phyloP scores from a whole-genome alignment of 2,888 invertebrate species.

The Lapara coniferarum region DNA sequence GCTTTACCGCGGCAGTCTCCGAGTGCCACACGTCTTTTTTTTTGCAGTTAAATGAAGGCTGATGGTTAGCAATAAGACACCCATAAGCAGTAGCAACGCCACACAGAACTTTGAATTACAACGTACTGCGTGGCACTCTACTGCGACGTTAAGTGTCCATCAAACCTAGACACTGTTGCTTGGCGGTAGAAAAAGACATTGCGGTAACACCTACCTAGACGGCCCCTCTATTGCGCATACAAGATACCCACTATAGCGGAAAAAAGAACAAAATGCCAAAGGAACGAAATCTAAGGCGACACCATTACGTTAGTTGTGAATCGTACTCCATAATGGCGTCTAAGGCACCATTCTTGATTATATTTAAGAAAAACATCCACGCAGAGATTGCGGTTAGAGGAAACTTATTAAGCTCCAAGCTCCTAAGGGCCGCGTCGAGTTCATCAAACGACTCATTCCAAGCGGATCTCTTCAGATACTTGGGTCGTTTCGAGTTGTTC shows the following conservation, averaged over 20 bases:
- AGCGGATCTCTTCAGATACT: constrained; percentile 43
- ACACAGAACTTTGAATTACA: too few species aligned
- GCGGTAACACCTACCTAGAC: too few species aligned
- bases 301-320: constrained; percentile 32
- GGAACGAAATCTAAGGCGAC: neutral
- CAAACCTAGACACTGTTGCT: too few species aligned
- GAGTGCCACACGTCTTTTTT: too few species aligned
- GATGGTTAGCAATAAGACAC: too few species aligned
- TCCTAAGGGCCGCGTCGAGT: constrained; percentile 39
- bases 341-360: constrained; percentile 51
- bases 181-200: too few species aligned
- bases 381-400: constrained; percentile 44
- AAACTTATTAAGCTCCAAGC: constrained; percentile 46
- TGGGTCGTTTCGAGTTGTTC: constrained; percentile 40
- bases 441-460: constrained; percentile 54
- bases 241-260: too few species aligned
- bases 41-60: too few species aligned
- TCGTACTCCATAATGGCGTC: constrained; percentile 45
- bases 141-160: too few species aligned
- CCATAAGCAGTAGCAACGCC: too few species aligned
- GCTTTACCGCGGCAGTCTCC: too few species aligned
- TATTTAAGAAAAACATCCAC: constrained; percentile 52
- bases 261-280: neutral
- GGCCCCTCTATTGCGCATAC: neutral
- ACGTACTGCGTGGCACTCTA: too few species aligned